Evolutionary conservation across 2,888 invertebrate species (phyloP), one percentile per base, ranked within the genome.

Genomic region (Dolomedes plantarius): DNA sequence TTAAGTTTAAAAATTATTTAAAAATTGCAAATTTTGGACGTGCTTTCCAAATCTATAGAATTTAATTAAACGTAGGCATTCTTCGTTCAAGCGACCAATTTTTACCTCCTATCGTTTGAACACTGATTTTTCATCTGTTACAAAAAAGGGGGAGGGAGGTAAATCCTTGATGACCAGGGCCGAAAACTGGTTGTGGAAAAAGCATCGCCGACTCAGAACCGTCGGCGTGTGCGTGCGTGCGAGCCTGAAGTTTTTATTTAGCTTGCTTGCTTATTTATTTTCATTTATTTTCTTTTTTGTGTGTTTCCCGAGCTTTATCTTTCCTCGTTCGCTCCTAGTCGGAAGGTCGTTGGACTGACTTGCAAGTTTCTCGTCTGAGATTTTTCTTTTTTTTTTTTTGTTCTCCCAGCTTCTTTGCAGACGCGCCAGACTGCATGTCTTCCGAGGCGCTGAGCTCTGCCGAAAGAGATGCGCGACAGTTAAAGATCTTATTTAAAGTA

Each of bases 341-440:
- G 67, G 77, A 85, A 77, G 83, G 83, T 85, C 83, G 83, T 72
- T 78, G 83, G 77, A 77, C 83, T 36, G 76, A 72, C 76, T 68
- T 29, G 77, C 27, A 64, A 56, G 36, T 73, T 68, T 73, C 71
- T 27, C 36, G 75, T 64, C 46, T 31, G 39, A 50, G 28, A 16
- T 31, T 69, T 41, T 41, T 23, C 28, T 16, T 23, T 36, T 69
- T 41, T 41, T 23, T n/a, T 28, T 23, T 23, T 29, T 65, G 28
- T 27, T 31, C 28, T 11, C 27, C 32, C 27, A 11, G 29, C 41
- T 56, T 46, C 73, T 50, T 36, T 39, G 39, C 41, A 41, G 83
- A 77, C 77, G 77, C 68, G 73, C 83, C 77, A 85, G 83, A 85
- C 83, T 73, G 83, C 83, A 73, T 85, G 83, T 65, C 83, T 85